Evolutionary conservation across 2,888 invertebrate genomes (phyloP).

Genomic region (Hypomecis punctinalis): DNA sequence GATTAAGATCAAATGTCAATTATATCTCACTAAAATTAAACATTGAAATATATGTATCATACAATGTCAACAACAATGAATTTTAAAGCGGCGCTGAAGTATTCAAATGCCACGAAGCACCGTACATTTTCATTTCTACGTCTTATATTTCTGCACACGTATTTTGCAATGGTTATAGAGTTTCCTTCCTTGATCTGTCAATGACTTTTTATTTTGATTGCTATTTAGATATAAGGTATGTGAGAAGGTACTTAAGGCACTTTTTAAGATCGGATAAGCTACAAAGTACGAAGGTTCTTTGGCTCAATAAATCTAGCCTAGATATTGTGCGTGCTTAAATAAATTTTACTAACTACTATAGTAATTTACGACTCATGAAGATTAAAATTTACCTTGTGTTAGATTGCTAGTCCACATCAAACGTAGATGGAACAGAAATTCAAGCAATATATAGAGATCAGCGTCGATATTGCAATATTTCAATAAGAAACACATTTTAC

Average conservation of each 20-base stretch:
- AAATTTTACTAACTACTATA: slow-evolving; percentile 9
- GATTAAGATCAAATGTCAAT: no score
- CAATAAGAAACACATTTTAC: slow-evolving; percentile 22
- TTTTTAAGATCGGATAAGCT: background rate
- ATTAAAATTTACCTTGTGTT: slow-evolving; percentile 23
- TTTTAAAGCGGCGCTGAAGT: no score
- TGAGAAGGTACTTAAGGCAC: no score
- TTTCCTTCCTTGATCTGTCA: slow-evolving; percentile 1
- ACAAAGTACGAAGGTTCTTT: background rate
- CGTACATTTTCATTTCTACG: background rate
- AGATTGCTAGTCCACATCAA: slow-evolving; percentile 18
- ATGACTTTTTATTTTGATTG: background rate
- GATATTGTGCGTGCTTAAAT: slow-evolving; percentile 13
- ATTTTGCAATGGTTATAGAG: background rate
- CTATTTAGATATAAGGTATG: background rate
- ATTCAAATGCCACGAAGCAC: background rate
- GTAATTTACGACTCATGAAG: slow-evolving; percentile 12
- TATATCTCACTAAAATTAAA: no score
- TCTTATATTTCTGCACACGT: slow-evolving; percentile 1
- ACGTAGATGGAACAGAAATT: slow-evolving; percentile 20
- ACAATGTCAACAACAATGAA: no score
- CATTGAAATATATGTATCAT: no score
- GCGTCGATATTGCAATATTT: slow-evolving; percentile 18
- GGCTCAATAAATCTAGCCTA: slow-evolving; percentile 2
- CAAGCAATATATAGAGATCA: slow-evolving; percentile 11